Evolutionary conservation across 2,113 vertebrate species (phyloP), one percentile per base, ranked within the genome.

Genomic region (Damaliscus lunatus): DNA sequence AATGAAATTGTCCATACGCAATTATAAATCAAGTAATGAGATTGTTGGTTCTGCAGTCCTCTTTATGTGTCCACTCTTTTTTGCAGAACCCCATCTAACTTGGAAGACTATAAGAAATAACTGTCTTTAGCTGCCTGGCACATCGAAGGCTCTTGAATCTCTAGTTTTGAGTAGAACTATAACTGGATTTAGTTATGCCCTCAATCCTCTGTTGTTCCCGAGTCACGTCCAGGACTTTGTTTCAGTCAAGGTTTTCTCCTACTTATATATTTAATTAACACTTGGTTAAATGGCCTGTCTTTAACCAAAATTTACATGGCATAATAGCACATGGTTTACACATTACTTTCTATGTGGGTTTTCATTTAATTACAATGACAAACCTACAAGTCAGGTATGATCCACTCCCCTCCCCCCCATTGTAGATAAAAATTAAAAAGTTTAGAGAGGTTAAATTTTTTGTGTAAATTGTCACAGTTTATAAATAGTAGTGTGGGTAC

Each of bases 11-110:
- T 83, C 13, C 53, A 94, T 46, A 67, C 4, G 93, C 77, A 95
- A 46, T 97, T 96, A 62, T 57, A 95, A 82, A 95, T 97, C 60
- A 88, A 57, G 43, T 96, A 94, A 96, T 96, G 62, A 91, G 67
- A 90, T 5, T 93, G 27, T 92, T 0, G 6, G 46, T 87, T 88
- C 88, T 27, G 6, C 36, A 93, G 4, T 87, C n/a, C 29, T 88
- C 52, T 77, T 91, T 95, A 48, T 43, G 55, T 80, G 62, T 43
- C 48, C 23, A 40, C 21, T 55, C 13, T 91, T 77, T 89, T 80
- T 46, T 23, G 88, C 43, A 71, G 77, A 1, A 62, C 6, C 1
- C 5, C 17, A 15, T 81, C 6, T 62, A 90, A 94, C 25, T 74
- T 88, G 78, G 57, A 92, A 97, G 46, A 60, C 57, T 62, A 1